These are phyloP conservation scores for Sebastiscus tertius DNA, from an alignment of 2,797 vertebrate species.

Conservation along the genomic window DNA sequence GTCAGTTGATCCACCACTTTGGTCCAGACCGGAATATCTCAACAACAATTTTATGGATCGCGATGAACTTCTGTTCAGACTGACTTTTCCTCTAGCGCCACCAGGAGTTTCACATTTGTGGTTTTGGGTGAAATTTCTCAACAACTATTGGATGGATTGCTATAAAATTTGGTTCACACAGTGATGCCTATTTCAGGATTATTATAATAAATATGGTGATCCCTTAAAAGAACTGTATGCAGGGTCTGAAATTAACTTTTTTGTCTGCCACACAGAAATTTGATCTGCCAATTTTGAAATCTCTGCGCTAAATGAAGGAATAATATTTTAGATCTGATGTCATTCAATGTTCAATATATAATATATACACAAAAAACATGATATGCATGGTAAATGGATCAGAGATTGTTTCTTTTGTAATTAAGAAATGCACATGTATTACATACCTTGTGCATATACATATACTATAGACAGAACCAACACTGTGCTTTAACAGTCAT, in stretches of 20 bases:
- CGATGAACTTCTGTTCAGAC: not conserved
- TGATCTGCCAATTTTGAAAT: too few species aligned
- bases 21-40: not conserved
- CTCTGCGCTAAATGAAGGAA: too few species aligned
- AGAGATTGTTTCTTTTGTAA: not conserved
- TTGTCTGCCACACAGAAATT: too few species aligned
- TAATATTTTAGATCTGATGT: too few species aligned
- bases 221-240: too few species aligned
- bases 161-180: not conserved
- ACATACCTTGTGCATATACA: not conserved
- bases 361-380: accelerated
- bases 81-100: not conserved
- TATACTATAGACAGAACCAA: not conserved
- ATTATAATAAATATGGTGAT: not conserved
- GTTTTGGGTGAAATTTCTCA: not conserved
- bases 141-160: not conserved
- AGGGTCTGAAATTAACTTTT: too few species aligned
- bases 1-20: not conserved
- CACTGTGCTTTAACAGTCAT: not conserved
- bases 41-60: not conserved
- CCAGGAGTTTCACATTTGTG: not conserved
- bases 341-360: too few species aligned
- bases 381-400: too few species aligned
- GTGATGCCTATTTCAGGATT: not conserved
- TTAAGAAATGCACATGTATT: not conserved